Base-by-base conservation (phyloP, 1,140 invertebrate species). In the Ooceraea biroi region DNA sequence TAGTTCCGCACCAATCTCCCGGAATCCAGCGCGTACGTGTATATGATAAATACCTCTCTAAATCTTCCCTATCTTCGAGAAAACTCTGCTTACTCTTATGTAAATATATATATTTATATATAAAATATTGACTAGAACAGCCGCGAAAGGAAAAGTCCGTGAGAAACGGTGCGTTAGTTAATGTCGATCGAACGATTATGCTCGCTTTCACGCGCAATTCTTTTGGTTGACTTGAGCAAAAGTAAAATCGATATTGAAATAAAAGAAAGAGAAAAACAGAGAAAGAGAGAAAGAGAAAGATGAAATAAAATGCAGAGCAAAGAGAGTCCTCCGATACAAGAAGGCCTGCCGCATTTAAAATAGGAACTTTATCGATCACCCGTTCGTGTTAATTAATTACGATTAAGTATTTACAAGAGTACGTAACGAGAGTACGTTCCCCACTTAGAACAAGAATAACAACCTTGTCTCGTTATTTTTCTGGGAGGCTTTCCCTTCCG, bases 331-430 rank as follows among this genome's bases (percentile, higher is more conserved):
- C 71, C 71, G 82, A 77, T 85, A 60, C 65, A 85, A 44, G 83
- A 55, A 63, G 88, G 80, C 77, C 84, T 73, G 85, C 83, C 85
- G 73, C 86, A 83, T 90, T 93, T 88, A 91, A 92, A 92, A 93
- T 94, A 94, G 94, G 93, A 94, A 94, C 93, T 94, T 93, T 93
- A 87, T 94, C 85, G 84, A 93, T 94, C 92, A 93, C 91, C 85
- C 89, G 85, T 91, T 91, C 87, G 69, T 90, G 76, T 89, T 73
- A 78, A 72, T 87, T 87, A 83, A 36, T 86, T 85, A 85, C 72
- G 63, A 87, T 88, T 84, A 84, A 80, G 7, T 84, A 88, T 87
- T 50, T 87, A 84, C 74, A 82, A 84, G 76, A 80, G 41, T 88
- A 86, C 87, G 91, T 88, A 91, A 93, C 89, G 87, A 58, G 87